Percentiles rank a stretch among this genome's conserved stretches.
Evolutionary conservation across 2,888 invertebrate species (phyloP).

Genomic region (Entomobrya proxima): DNA sequence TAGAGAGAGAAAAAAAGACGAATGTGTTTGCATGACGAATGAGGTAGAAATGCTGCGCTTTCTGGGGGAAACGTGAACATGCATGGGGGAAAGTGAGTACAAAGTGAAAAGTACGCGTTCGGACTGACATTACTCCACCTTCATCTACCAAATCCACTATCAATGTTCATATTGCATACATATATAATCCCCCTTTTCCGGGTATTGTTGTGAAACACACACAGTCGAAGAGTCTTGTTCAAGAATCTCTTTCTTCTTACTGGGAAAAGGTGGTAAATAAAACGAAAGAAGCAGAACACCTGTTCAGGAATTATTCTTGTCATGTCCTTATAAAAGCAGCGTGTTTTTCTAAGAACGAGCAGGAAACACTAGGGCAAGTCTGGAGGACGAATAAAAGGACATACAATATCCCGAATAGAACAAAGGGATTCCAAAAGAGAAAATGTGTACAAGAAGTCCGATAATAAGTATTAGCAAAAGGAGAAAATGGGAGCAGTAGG

Average conservation of each 20-base stretch:
- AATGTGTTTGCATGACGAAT: constrained; percentile 21
- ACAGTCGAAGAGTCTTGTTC: background rate
- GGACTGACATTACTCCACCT: constrained; percentile 1
- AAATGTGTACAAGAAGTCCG: background rate
- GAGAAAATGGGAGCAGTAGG: background rate
- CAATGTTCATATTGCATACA: background rate
- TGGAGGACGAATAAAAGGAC: background rate
- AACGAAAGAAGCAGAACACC: constrained; percentile 62
- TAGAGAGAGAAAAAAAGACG: constrained; percentile 7
- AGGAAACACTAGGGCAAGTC: background rate
- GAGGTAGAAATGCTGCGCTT: background rate
- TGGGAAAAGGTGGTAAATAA: constrained; percentile 50
- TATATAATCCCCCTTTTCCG: background rate
- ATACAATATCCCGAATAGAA: background rate
- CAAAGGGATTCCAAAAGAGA: constrained; percentile 26
- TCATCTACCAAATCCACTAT: background rate
- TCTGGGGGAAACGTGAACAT: background rate
- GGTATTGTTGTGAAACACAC: constrained; percentile 28
- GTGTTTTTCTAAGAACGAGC: constrained; percentile 5
- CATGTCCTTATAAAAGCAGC: constrained; percentile 47
- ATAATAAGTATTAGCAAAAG: constrained; percentile 1
- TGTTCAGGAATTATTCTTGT: constrained; percentile 67
- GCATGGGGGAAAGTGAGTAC: background rate
- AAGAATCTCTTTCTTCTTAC: constrained; percentile 23
- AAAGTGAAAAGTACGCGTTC: constrained; percentile 12